Evolutionary conservation across 1,140 invertebrate genomes (phyloP), one percentile per base, ranked within the genome.

Genomic region (Teleogryllus occipitalis): DNA sequence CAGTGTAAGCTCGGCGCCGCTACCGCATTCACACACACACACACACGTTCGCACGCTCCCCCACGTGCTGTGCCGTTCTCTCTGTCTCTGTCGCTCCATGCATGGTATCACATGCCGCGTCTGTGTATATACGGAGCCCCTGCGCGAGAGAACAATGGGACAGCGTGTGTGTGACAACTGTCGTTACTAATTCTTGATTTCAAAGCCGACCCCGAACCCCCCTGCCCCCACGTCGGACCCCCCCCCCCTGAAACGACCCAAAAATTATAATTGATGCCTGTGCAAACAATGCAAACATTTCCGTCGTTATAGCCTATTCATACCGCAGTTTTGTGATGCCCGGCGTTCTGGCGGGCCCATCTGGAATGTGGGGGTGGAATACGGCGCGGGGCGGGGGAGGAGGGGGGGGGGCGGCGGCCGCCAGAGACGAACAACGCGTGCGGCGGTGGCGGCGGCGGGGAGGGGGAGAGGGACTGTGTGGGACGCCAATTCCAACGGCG

Each of bases 101-200:
- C 27, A 5, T 39, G 27, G 27, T 39, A 39, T 39, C 27, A 39
- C 27, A 39, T 39, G 54, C 54, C 10, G 54, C 54, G 54, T 65
- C 27, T 39, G 27, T 39, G 27, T 39, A 39, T 39, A 39, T 39
- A 39, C 27, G 27, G 27, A 39, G 27, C 27, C 27, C 27, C 27
- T 39, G 27, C 54, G 54, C 54, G 54, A 39, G 54, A 65, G 54
- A 65, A 65, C 54, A 65, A 65, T 65, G 18, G 54, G 10, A 0
- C 7, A 65, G 54, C 54, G 54, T 65, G 54, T 18, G 54, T 65
- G 54, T 65, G 54, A 65, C 54, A 65, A 65, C 54, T 65, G 54
- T 65, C 54, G 54, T 65, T 65, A 65, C 54, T 65, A 65, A 65
- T 65, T 65, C 54, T 65, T 65, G 54, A 65, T 65, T 65, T 65